Percentiles rank a stretch among this genome's conserved stretches.
phyloP scores from a whole-genome alignment of 1,140 invertebrate species.

The Parasteatoda tepidariorum region DNA sequence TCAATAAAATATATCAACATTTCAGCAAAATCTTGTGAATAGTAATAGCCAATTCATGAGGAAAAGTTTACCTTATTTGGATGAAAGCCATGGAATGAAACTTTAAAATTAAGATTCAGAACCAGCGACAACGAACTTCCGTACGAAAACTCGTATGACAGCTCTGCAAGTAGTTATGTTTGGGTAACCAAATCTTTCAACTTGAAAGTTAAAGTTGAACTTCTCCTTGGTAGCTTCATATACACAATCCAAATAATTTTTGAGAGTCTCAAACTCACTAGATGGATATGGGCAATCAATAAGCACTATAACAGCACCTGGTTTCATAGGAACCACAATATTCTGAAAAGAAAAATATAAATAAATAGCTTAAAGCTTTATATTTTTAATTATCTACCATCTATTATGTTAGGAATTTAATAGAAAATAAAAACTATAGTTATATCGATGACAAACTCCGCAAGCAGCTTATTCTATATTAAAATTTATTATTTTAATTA shows the following conservation, averaged over 20 bases:
- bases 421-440: not conserved
- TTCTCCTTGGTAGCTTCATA: slow-evolving; percentile 5
- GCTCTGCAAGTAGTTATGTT: slow-evolving; percentile 25
- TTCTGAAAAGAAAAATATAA: slow-evolving; percentile 1
- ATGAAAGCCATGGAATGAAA: too few species aligned
- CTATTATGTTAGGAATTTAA: not conserved
- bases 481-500: not conserved
- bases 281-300: slow-evolving; percentile 24
- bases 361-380: not conserved
- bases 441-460: not conserved
- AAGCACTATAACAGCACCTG: not conserved
- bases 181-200: slow-evolving; percentile 6
- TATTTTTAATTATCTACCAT: too few species aligned
- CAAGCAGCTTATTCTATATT: not conserved
- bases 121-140: slow-evolving; percentile 3
- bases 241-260: not conserved
- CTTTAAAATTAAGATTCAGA: too few species aligned
- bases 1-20: too few species aligned
- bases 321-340: slow-evolving; percentile 8
- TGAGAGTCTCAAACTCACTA: not conserved
- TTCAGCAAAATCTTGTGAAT: too few species aligned
- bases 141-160: not conserved
- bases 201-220: slow-evolving; percentile 27
- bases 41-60: too few species aligned
- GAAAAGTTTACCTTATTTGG: too few species aligned